Evolutionary conservation across 2,113 vertebrate genomes (phyloP), one percentile per base, ranked within the genome.

Genomic region (Columba livia): DNA sequence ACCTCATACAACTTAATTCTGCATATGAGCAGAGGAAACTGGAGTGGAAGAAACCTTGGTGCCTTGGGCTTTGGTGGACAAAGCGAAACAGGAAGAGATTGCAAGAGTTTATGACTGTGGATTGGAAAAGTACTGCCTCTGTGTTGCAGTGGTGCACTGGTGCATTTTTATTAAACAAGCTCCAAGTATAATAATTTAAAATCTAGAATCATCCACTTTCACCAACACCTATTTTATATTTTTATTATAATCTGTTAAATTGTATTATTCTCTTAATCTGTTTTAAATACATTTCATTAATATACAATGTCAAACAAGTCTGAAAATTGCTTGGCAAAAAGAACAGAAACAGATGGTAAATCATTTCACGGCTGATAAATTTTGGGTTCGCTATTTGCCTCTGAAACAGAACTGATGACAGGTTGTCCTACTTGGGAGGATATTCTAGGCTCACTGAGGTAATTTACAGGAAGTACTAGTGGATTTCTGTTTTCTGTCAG

Each of bases 181-280:
- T 66, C 57, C 51, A 75, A 64, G 69, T 21, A 38, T 1, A 84
- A 29, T 31, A 53, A 26, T 79, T 86, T 74, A 85, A 93, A 88
- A 56, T 29, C 20, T 75, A 12, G 8, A 54, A 66, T 54, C 11
- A 61, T 19, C 13, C 29, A 54, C 28, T 67, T 73, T 79, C 31
- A 64, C 12, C 31, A 90, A 92, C 16, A 48, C 1, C 0, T 0
- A 0, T 34, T 42, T 72, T 44, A n/a, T 9, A 10, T 7, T 57
- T 53, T 89, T 66, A 85, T 29, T 69, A 14, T 38, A 74, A 69
- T 50, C 44, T 67, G 16, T 64, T 11, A 14, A 34, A 88, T 28
- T 66, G 4, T 21, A n/a, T 28, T 56, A 38, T 32, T 51, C n/a
- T 69, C 31, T 54, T 79, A 71, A 77, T 70, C 36, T 85, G 42